Percentiles rank a stretch among this genome's conserved stretches.
These are phyloP conservation scores for Acleris cristana DNA, from an alignment of 2,888 invertebrate species.

Conservation along the genomic window DNA sequence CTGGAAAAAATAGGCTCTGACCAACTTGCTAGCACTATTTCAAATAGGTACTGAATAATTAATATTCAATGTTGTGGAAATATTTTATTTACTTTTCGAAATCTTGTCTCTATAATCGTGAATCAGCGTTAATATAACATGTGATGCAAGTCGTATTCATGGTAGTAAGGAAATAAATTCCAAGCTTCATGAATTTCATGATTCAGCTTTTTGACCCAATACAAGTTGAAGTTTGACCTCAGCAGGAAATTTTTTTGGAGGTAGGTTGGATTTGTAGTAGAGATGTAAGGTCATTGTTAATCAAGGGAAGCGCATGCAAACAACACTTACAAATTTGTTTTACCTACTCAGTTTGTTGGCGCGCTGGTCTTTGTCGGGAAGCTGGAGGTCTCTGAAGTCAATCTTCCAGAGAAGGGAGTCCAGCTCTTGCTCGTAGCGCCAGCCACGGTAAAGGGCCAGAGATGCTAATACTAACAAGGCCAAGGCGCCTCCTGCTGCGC, in stretches of 20 bases:
- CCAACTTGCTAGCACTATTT: slow-evolving; percentile 56
- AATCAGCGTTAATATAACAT: slow-evolving; percentile 16
- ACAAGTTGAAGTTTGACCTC: slow-evolving; percentile 7
- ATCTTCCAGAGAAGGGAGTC: slow-evolving; percentile 97
- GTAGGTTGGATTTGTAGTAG: slow-evolving; percentile 15
- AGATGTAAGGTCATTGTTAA: neutral
- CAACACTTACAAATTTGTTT: slow-evolving; percentile 75
- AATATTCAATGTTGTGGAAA: no score
- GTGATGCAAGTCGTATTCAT: slow-evolving; percentile 3
- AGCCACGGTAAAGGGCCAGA: slow-evolving; percentile 92
- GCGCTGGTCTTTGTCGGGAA: slow-evolving; percentile 80
- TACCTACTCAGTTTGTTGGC: slow-evolving; percentile 83
- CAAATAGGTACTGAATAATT: no score
- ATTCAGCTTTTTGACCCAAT: slow-evolving; percentile 26
- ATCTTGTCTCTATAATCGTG: neutral
- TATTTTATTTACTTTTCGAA: neutral
- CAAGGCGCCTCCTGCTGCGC: slow-evolving; percentile 90
- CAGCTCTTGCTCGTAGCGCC: slow-evolving; percentile 96
- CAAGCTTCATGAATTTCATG: slow-evolving; percentile 27
- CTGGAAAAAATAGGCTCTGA: slow-evolving; percentile 82
- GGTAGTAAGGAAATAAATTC: slow-evolving; percentile 21
- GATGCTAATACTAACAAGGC: slow-evolving; percentile 88
- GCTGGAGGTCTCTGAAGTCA: slow-evolving; percentile 94
- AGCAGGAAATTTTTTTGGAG: slow-evolving; percentile 15
- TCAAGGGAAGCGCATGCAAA: slow-evolving; percentile 58